A percentile compares a stretch with the other conserved stretches of the same genome.
phyloP scores from a whole-genome alignment of 2,797 vertebrate genomes.

The Halcyon smyrnensis region DNA sequence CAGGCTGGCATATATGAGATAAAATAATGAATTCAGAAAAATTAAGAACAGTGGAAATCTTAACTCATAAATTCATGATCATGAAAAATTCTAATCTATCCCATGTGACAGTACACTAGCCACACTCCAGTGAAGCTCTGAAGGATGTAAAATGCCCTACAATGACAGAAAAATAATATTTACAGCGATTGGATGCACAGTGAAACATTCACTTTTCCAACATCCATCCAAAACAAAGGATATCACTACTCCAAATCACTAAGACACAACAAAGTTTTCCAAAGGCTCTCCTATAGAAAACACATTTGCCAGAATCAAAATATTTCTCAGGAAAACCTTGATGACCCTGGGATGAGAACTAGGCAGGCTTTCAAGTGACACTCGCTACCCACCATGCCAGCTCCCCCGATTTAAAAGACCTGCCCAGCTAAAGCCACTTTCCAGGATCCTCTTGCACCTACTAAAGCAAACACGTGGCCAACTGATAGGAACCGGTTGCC shows the following conservation, averaged over 20 bases:
- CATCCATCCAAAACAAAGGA: background rate
- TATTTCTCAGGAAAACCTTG: background rate
- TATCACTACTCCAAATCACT: background rate
- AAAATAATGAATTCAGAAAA: background rate
- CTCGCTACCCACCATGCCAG: fast-evolving
- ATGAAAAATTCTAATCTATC: background rate
- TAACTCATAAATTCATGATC: background rate
- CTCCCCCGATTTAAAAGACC: background rate
- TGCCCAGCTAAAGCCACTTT: background rate
- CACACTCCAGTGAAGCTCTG: background rate
- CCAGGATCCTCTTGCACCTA: background rate
- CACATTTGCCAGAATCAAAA: background rate
- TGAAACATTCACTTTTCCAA: background rate
- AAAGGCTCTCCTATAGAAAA: background rate
- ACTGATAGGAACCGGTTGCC: background rate
- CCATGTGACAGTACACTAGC: background rate
- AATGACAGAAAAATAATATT: background rate
- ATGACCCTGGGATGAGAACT: background rate
- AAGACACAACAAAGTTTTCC: background rate
- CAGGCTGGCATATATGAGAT: fast-evolving
- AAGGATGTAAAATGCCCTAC: background rate
- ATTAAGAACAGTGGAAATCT: background rate
- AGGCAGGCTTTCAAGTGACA: background rate
- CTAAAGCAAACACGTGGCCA: fast-evolving
- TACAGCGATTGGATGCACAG: background rate